Evolutionary conservation across 2,888 invertebrate genomes (phyloP), one percentile per base, ranked within the genome.

Genomic region (Cheilosia impressa): DNA sequence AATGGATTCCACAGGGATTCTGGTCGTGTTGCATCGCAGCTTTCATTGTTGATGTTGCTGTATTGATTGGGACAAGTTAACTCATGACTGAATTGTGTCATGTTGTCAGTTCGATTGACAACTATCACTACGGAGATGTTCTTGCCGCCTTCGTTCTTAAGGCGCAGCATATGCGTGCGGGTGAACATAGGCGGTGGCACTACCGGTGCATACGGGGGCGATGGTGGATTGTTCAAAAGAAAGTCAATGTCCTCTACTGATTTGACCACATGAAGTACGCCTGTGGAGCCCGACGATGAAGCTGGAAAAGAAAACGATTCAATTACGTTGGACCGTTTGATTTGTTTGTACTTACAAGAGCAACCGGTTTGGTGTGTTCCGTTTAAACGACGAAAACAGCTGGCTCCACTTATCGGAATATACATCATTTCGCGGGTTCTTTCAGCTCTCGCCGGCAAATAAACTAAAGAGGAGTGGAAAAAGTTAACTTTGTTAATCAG

Each of bases 291-390:
- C 60, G 94, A 94, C 73, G 94, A 93, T 2, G 89, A 77, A 19
- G 92, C 92, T 92, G 66, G 13, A 87, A 75, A 15, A 52, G 9
- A 3, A 19, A 1, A 38, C 13, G n/a, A 10, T 5, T n/a, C 38
- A 13, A 13, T 38, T 3, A 38, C 2, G 5, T 45, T n/a, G 17
- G 34, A 4, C 9, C 2, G 19, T 19, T 22, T 34, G 47, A 41
- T n/a, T 58, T 34, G 22, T 7, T 60, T 55, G 41, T 82, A 94
- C 96, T 95, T 94, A 98, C 98, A 98, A 66, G 97, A 95, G 92
- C 99, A 99, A 82, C 99, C 99, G 88, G 96, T 96, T 93, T 98
- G 97, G 93, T 98, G 97, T 13, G 99, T 99, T 77, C 96, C 98
- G 94, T 99, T 99, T 87, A 99, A 93, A 84, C 98, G 94, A 87